A percentile compares a stretch with the other conserved stretches of the same genome.
Conservation (phyloP, 2,797 vertebrate species). For the Notolepis coatsorum region DNA sequence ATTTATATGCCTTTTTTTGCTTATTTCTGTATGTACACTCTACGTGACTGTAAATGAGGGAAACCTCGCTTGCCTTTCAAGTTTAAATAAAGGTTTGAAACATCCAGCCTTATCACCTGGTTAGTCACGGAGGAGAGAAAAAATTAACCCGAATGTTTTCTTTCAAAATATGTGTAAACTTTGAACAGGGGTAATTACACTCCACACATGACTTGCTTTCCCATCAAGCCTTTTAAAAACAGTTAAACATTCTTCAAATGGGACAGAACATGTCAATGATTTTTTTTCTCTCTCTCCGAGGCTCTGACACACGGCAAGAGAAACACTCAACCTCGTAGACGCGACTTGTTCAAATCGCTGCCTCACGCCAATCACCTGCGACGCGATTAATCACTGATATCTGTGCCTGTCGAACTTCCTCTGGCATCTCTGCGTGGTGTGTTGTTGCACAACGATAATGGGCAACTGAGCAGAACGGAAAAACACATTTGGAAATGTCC, state of each 20-base stretch:
- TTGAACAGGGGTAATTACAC: slow-evolving; percentile 80
- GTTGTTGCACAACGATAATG: slow-evolving; percentile 64
- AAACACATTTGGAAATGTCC: slow-evolving; percentile 50
- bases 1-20: too few relatives aligned
- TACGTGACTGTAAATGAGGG: too few relatives aligned
- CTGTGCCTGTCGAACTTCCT: slow-evolving; percentile 53
- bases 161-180: slow-evolving; percentile 78
- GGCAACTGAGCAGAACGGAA: slow-evolving; percentile 66
- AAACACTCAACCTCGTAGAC: slow-evolving; percentile 51
- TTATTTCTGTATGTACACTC: too few relatives aligned
- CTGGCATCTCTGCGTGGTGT: too few relatives aligned
- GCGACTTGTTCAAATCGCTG: slow-evolving; percentile 56
- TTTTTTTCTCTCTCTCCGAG: slow-evolving; percentile 49
- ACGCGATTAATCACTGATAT: slow-evolving; percentile 71
- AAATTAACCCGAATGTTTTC: slow-evolving; percentile 78
- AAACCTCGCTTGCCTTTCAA: too few relatives aligned
- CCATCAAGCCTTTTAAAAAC: slow-evolving; percentile 66
- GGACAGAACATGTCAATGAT: slow-evolving; percentile 75
- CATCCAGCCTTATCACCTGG: slow-evolving; percentile 21
- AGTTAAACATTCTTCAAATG: slow-evolving; percentile 80
- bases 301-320: slow-evolving; percentile 55
- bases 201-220: slow-evolving; percentile 71
- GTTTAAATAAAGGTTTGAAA: too few relatives aligned
- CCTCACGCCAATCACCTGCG: slow-evolving; percentile 57
- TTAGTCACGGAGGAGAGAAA: slow-evolving; percentile 51